Evolutionary conservation across 2,888 invertebrate genomes (phyloP).

Genomic region (Drosophila hamatofila): DNA sequence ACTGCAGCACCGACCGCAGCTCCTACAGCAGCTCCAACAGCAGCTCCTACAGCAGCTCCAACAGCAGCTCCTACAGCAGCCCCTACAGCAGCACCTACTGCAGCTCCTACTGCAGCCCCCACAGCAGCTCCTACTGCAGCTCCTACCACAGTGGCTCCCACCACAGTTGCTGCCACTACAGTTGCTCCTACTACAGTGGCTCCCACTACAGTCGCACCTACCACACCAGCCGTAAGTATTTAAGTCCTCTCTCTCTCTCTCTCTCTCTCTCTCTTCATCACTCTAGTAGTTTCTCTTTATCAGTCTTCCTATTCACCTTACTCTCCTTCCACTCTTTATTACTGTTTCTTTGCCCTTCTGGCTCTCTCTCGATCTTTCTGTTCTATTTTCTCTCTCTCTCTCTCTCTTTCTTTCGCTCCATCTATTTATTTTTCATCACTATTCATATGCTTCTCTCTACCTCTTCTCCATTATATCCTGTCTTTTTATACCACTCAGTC

Average conservation of each 20-base stretch:
- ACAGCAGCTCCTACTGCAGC: not conserved
- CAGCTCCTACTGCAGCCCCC: not conserved
- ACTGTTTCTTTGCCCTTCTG: not conserved
- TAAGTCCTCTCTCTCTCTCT: not conserved
- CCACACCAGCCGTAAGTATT: conserved; percentile 14
- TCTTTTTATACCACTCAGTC: too few species aligned
- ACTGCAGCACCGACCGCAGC: not conserved
- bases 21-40: conserved; percentile 9
- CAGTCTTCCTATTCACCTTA: not conserved
- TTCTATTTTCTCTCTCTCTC: not conserved
- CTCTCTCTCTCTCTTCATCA: not conserved
- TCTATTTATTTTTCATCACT: not conserved
- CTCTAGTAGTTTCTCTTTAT: not conserved
- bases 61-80: not conserved
- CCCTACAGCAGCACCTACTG: conserved; percentile 5
- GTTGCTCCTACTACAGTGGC: conserved; percentile 8
- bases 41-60: not conserved
- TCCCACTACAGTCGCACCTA: not conserved
- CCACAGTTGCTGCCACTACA: not conserved
- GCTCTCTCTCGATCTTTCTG: not conserved
- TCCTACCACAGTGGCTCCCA: not conserved
- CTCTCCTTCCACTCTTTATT: too few species aligned
- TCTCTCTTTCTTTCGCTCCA: too few species aligned
- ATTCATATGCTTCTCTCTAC: not conserved
- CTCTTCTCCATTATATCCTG: not conserved